Evolutionary conservation across 2,888 invertebrate genomes (phyloP).

Genomic region (Synergus japonicus): DNA sequence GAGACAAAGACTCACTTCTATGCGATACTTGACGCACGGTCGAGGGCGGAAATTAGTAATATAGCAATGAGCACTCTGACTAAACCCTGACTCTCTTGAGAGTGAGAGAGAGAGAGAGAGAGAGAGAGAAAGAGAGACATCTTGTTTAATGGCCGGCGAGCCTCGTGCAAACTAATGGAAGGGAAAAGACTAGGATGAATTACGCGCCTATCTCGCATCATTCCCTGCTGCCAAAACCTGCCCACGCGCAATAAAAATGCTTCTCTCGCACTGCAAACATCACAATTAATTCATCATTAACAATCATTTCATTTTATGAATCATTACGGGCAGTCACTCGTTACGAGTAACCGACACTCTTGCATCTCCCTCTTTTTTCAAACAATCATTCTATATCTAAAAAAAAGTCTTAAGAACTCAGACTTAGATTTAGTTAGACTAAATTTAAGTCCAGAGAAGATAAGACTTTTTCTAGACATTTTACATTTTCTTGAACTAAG

Average conservation of each 20-base stretch:
- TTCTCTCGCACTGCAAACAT: constrained; percentile 50
- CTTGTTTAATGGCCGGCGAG: constrained; percentile 39
- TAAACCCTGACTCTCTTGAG: constrained; percentile 59
- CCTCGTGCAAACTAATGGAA: constrained; percentile 38
- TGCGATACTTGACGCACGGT: constrained; percentile 51
- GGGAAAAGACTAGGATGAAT: constrained; percentile 57
- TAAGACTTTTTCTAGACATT: too few species aligned
- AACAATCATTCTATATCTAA: too few species aligned
- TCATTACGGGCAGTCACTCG: neutral
- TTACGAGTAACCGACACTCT: neutral
- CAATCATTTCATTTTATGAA: constrained; percentile 41
- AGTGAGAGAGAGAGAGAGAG: constrained; percentile 33
- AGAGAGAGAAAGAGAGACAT: constrained; percentile 39
- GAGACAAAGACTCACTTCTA: constrained; percentile 46
- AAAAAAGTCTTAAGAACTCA: too few species aligned
- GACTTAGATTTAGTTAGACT: too few species aligned
- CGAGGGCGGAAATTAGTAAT: constrained; percentile 75
- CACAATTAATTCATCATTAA: constrained; percentile 38
- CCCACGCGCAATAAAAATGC: constrained; percentile 58
- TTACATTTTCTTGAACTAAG: too few species aligned
- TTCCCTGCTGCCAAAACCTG: constrained; percentile 62
- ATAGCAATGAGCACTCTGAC: constrained; percentile 72
- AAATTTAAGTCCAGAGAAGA: too few species aligned
- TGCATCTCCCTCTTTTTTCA: too few species aligned
- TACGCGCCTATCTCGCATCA: constrained; percentile 62